Conservation (phyloP, 2,113 vertebrate genomes). For the Pica pica region DNA sequence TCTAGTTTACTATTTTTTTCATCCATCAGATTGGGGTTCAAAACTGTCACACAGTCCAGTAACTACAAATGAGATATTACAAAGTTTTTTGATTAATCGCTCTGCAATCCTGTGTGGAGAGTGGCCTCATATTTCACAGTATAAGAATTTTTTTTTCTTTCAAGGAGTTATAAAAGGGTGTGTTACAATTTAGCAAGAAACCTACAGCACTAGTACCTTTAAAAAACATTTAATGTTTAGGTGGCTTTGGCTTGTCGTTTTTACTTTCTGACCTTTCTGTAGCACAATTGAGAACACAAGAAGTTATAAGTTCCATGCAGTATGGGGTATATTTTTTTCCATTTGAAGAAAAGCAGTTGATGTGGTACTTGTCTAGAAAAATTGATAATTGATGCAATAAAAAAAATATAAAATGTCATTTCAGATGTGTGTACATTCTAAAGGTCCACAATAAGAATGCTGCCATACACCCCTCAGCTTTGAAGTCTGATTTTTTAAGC, state of each 20-base stretch:
- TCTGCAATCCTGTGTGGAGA: not conserved
- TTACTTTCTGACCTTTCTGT: not conserved
- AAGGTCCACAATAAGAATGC: slow-evolving; percentile 32
- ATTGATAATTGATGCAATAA: slow-evolving; percentile 36
- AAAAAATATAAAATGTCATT: slow-evolving; percentile 3
- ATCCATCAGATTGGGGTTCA: not conserved
- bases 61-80: not conserved
- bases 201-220: not conserved
- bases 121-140: not conserved
- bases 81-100: not conserved
- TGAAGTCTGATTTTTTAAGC: slow-evolving; percentile 58
- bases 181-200: not conserved
- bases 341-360: not conserved
- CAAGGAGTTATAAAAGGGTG: not conserved
- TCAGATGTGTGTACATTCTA: slow-evolving; percentile 47
- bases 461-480: slow-evolving; percentile 56
- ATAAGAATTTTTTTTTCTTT: not conserved
- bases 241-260: not conserved
- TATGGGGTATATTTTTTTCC: not conserved
- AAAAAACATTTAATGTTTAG: not conserved
- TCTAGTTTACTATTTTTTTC: not conserved
- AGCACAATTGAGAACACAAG: not conserved
- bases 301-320: not conserved
- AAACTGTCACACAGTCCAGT: not conserved
- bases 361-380: slow-evolving; percentile 29